phyloP scores from a whole-genome alignment of 2,888 invertebrate species.

The Gortyna flavago region DNA sequence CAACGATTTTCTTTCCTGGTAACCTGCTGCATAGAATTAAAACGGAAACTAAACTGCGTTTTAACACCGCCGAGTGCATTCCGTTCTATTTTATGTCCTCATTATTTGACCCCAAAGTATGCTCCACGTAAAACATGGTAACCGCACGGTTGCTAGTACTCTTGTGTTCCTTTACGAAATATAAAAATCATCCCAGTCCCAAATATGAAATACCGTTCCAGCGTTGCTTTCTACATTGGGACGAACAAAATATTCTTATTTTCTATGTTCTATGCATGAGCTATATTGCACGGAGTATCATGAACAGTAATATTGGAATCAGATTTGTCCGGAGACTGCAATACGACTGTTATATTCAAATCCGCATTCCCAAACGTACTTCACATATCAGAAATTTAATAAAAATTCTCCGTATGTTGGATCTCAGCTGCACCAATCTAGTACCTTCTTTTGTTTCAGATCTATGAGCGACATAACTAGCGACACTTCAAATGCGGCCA shows the following conservation, averaged over 20 bases:
- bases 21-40: constrained; percentile 27
- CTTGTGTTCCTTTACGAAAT: constrained; percentile 14
- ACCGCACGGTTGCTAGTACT: constrained; percentile 17
- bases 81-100: constrained; percentile 58
- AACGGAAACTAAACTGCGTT: constrained; percentile 46
- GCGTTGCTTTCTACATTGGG: constrained; percentile 22
- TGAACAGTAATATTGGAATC: constrained; percentile 77
- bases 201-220: constrained; percentile 43
- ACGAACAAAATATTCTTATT: constrained; percentile 59
- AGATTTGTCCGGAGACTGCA: constrained; percentile 66
- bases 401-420: constrained; percentile 76
- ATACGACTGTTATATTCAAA: constrained; percentile 79
- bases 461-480: constrained; percentile 52
- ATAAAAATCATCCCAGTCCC: constrained; percentile 20
- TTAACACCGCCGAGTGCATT: constrained; percentile 46
- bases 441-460: constrained; percentile 70
- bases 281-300: constrained; percentile 72
- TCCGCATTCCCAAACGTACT: constrained; percentile 80
- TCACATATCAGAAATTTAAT: constrained; percentile 84
- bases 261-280: constrained; percentile 61
- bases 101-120: constrained; percentile 57
- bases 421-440: constrained; percentile 73
- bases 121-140: constrained; percentile 41
- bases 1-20: constrained; percentile 5
- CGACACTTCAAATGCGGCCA: not conserved